Evolutionary conservation across 1,140 invertebrate species (phyloP).

Genomic region (Mizuhopecten yessoensis): DNA sequence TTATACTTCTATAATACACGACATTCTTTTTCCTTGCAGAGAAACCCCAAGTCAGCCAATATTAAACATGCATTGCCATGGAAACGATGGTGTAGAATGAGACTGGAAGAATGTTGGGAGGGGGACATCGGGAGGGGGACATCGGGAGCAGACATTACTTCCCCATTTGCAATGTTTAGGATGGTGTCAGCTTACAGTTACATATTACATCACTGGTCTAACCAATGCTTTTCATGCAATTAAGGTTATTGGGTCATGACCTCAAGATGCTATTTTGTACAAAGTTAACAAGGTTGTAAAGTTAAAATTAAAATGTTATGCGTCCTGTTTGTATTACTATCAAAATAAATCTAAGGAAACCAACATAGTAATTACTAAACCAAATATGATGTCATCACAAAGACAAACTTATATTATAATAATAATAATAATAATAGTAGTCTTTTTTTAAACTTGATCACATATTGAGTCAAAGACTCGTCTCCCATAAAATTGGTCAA

Average conservation of each 20-base stretch:
- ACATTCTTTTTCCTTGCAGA: background rate
- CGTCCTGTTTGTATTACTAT: no score
- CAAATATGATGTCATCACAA: background rate
- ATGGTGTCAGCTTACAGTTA: background rate
- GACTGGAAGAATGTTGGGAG: slow-evolving; percentile 6
- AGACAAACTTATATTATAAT: no score
- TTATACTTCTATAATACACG: background rate
- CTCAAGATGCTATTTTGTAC: background rate
- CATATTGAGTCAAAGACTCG: no score
- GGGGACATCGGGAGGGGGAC: background rate
- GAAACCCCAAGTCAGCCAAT: no score
- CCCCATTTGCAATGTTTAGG: background rate
- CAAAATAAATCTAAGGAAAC: background rate
- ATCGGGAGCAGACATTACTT: background rate
- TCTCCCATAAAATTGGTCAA: no score
- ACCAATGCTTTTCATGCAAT: background rate
- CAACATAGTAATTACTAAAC: background rate
- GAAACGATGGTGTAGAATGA: background rate
- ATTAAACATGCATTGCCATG: background rate
- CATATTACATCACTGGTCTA: background rate
- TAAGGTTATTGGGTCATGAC: no score
- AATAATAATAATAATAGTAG: no score
- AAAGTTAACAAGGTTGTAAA: background rate
- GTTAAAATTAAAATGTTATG: no score
- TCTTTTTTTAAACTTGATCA: no score